Evolutionary conservation across 2,888 invertebrate species (phyloP).

Genomic region (Epinotia bilunana): DNA sequence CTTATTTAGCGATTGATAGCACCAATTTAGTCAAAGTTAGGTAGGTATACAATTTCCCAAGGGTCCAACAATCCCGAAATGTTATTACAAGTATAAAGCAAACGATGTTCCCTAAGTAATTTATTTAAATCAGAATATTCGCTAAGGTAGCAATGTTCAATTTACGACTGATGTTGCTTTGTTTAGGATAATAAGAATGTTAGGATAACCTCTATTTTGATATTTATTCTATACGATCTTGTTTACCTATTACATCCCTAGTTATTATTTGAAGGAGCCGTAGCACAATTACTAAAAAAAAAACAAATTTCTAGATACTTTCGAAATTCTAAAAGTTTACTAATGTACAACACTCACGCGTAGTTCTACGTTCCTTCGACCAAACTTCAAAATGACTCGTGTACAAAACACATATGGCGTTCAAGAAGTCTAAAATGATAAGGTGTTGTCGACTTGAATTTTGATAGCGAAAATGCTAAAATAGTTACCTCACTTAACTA

Average conservation of each 20-base stretch:
- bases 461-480: no score
- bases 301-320: no score
- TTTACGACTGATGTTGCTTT: not conserved
- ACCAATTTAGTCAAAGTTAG: not conserved
- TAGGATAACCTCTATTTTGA: not conserved
- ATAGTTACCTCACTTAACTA: no score
- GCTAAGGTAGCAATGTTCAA: not conserved
- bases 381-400: no score
- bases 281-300: no score
- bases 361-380: no score
- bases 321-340: no score
- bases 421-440: no score
- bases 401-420: no score
- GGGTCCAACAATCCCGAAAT: not conserved
- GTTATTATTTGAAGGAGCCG: no score
- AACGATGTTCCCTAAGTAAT: constrained; percentile 4
- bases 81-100: constrained; percentile 11
- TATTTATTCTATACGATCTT: not conserved
- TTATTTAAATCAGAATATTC: constrained; percentile 7
- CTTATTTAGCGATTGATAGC: not conserved
- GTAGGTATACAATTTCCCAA: not conserved
- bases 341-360: no score
- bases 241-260: not conserved
- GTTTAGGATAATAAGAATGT: not conserved
- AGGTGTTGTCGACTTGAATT: no score